Evolutionary conservation across 2,888 invertebrate species (phyloP), one percentile per base, ranked within the genome.

Genomic region (Branchipolynoe longqiensis): DNA sequence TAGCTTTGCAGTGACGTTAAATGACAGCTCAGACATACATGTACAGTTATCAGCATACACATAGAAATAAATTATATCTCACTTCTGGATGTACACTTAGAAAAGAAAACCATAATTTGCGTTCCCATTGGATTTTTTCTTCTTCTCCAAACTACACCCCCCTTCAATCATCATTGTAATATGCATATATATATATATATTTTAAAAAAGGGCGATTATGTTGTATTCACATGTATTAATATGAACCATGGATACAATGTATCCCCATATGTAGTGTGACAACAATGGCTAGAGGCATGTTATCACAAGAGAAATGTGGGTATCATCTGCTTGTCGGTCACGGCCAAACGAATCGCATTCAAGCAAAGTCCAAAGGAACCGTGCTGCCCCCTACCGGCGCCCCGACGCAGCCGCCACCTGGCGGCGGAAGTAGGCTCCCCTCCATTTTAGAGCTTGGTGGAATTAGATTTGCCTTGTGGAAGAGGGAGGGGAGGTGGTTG

Each of bases 281-380:
- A n/a, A n/a, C n/a, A 69, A 78, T 78, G 41, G 48, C 78, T 78
- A 78, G 41, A 48, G 78, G 78, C 78, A 48, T 78, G 48, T 48
- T 48, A 54, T 78, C 78, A 78, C 69, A 69, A 69, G 69, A 69
- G 69, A 69, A 69, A 25, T 69, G 69, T 69, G 69, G 69, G 69
- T 38, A 36, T 38, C 69, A n/a, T 69, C 33, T 69, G 69, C 69
- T 33, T 69, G 62, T 25, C 62, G 62, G 56, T 25, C 62, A 62
- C n/a, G 62, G 28, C 31, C 62, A 25, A 62, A 31, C 25, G 25
- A 62, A 62, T 62, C 62, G 31, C 25, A 62, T 62, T 62, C 62
- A 31, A 31, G 62, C 62, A 62, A 62, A 62, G 31, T 62, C 62
- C 25, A 22, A 31, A 62, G 25, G 25, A n/a, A 25, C 62, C 25